phyloP scores from a whole-genome alignment of 2,888 invertebrate genomes.

The Drosophila fulvimacula region DNA sequence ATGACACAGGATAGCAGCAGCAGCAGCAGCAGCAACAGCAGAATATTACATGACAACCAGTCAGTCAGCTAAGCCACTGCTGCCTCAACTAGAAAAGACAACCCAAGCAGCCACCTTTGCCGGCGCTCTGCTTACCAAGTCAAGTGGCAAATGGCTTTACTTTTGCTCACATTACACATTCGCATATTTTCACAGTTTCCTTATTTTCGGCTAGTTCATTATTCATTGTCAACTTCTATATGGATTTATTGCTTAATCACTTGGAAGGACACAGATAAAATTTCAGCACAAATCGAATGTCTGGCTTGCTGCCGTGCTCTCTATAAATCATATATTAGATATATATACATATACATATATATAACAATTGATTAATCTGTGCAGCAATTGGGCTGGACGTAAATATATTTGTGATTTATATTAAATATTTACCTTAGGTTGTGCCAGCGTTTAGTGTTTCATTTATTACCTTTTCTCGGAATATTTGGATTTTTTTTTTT shows the following conservation, averaged over 20 bases:
- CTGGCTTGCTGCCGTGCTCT: conserved; percentile 3
- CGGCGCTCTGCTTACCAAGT: background rate
- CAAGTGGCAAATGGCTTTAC: conserved; percentile 45
- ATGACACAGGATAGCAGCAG: conserved; percentile 12
- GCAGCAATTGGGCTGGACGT: conserved; percentile 19
- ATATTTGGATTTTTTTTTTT: background rate
- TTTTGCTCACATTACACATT: conserved; percentile 43
- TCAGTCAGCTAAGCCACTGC: conserved; percentile 21
- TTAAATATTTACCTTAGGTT: conserved; percentile 3
- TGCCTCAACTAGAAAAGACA: conserved; percentile 13
- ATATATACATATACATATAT: conserved; percentile 4
- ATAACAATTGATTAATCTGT: conserved; percentile 14
- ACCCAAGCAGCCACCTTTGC: background rate
- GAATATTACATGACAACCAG: conserved; percentile 19
- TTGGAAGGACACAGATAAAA: conserved; percentile 73
- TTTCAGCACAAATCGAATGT: conserved; percentile 34
- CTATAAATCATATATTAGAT: conserved; percentile 61
- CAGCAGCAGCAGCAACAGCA: too few species aligned
- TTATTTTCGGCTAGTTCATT: conserved; percentile 50
- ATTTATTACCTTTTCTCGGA: background rate
- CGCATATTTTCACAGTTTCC: conserved; percentile 24
- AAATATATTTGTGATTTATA: conserved; percentile 4
- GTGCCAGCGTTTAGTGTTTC: background rate
- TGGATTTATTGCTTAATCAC: conserved; percentile 76
- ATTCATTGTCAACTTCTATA: conserved; percentile 70